Base-by-base conservation (phyloP, 2,113 vertebrate genomes). In the Eira barbara region DNA sequence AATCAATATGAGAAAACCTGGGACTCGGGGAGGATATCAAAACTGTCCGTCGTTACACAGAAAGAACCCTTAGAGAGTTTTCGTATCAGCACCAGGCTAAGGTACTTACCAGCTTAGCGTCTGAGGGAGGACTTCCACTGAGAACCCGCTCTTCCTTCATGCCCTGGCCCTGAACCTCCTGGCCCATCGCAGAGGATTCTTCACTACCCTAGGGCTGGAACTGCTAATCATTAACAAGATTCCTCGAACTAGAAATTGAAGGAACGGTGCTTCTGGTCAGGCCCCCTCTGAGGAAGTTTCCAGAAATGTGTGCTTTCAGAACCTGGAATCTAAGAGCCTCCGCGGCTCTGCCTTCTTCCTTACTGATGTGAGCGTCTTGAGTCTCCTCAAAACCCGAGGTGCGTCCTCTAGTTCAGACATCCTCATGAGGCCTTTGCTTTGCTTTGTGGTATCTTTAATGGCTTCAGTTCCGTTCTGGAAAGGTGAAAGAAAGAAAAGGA, bases 201-300 rank as follows among this genome's bases (percentile, higher is more conserved):
- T 74, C 69, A 29, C 36, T 34, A 80, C 21, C 29, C 29, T 27
- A 14, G 21, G 18, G 17, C 36, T 71, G 49, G 27, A 57, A 34
- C 6, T 7, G 69, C 31, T 94, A 95, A 97, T 89, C 90, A 95
- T 97, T 98, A 97, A 98, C 65, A 3, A 82, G 9, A 82, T 25
- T 36, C 65, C 18, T 73, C 23, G 49, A 45, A 36, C 9, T 4
- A 47, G 78, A 78, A 80, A 52, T 36, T 69, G 78, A 88, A 39
- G 39, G n/a, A 80, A 23, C 34, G 61, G 73, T 25, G 2, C 15
- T 20, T 65, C 81, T 52, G 52, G 73, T 57, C 61, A 91, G 85
- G 12, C 42, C 59, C 14, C 10, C 39, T 34, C 45, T 55, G 17
- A 73, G 27, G 49, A 71, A 49, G 11, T 31, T 55, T 39, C 65